Conservation (phyloP, 2,113 vertebrate species). For the Lepus timidus region DNA sequence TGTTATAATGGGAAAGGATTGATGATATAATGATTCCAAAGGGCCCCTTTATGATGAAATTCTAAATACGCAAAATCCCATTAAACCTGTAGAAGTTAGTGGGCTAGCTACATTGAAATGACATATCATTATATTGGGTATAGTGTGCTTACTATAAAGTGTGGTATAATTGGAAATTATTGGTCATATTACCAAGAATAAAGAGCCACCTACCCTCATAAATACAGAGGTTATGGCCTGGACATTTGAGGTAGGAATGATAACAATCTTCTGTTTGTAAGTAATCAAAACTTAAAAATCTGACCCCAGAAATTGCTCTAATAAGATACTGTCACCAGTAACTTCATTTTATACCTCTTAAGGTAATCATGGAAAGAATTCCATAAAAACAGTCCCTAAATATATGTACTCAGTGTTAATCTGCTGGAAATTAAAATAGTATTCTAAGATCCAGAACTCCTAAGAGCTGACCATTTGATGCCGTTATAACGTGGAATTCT, state of each 20-base stretch:
- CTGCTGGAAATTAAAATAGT: conserved; percentile 61
- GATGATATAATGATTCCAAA: conserved; percentile 75
- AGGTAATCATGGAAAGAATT: conserved; percentile 48
- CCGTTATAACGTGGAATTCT: conserved; percentile 49
- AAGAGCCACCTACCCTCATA: conserved; percentile 63
- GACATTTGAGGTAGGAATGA: conserved; percentile 32
- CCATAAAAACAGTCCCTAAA: conserved; percentile 32
- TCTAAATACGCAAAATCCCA: conserved; percentile 67
- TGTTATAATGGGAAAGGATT: conserved; percentile 72
- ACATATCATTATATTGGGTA: conserved; percentile 74
- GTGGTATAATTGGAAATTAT: conserved; percentile 70
- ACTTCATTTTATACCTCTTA: conserved; percentile 57
- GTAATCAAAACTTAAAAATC: conserved; percentile 67
- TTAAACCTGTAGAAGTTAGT: conserved; percentile 76
- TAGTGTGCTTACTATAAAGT: conserved; percentile 71
- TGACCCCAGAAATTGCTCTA: conserved; percentile 33
- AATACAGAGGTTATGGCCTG: conserved; percentile 56
- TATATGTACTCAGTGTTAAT: conserved; percentile 41
- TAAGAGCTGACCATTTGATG: conserved; percentile 51
- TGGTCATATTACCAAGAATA: conserved; percentile 64
- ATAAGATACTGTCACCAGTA: conserved; percentile 49
- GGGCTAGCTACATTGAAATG: conserved; percentile 73
- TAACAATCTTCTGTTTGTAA: conserved; percentile 69
- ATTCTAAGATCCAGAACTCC: not conserved
- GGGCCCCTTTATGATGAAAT: conserved; percentile 75